phyloP scores from a whole-genome alignment of 92 coral and sea anemone species.

The Umimayanthus kanabou region DNA sequence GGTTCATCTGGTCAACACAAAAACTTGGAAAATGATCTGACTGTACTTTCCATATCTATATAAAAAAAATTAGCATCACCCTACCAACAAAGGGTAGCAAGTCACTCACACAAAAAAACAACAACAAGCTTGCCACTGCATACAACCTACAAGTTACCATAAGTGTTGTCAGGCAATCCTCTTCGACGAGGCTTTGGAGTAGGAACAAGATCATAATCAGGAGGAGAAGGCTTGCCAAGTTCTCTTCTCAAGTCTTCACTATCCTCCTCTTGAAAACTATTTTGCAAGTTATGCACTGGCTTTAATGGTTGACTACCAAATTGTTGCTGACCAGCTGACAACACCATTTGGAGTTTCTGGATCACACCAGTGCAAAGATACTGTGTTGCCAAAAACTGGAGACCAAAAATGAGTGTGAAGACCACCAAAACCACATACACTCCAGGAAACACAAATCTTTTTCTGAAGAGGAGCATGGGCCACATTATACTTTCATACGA shows the following conservation, averaged over 20 bases:
- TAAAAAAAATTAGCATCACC: not conserved
- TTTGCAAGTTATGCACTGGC: not conserved
- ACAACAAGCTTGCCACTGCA: not conserved
- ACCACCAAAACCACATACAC: slow-evolving; percentile 1
- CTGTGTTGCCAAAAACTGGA: not conserved
- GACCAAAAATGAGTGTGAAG: not conserved
- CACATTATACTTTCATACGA: slow-evolving; percentile 3
- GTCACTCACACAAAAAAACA: not conserved
- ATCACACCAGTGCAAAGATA: not conserved
- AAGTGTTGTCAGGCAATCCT: slow-evolving; percentile 58
- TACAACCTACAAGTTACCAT: slow-evolving; percentile 52
- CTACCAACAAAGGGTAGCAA: not conserved
- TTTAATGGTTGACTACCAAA: not conserved
- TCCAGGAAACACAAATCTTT: not conserved
- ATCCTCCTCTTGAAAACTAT: slow-evolving; percentile 7
- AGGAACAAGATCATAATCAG: slow-evolving; percentile 54
- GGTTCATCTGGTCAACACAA: no score
- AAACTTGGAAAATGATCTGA: no score
- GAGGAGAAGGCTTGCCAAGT: slow-evolving; percentile 60
- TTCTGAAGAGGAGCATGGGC: not conserved
- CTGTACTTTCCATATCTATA: no score
- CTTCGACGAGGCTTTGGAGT: slow-evolving; percentile 61
- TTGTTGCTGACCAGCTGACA: not conserved
- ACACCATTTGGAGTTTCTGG: slow-evolving; percentile 12
- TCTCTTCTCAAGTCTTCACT: slow-evolving; percentile 49